phyloP scores from a whole-genome alignment of 2,888 invertebrate species.

The Physocephala rufipes region DNA sequence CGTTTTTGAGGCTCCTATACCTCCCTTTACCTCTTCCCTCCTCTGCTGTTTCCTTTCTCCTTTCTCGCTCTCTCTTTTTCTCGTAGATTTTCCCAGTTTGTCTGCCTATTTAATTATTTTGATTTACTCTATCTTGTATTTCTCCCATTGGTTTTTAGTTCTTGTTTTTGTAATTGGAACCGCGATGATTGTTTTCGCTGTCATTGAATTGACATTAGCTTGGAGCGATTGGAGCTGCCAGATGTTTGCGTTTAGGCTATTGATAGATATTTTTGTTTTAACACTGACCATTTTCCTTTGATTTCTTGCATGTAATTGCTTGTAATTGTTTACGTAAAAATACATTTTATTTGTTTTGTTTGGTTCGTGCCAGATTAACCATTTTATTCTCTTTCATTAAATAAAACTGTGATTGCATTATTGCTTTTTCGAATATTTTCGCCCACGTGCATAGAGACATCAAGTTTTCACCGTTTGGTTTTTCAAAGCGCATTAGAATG shows the following conservation, averaged over 20 bases:
- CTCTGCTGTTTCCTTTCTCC: background rate
- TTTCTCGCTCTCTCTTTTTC: background rate
- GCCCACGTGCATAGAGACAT: no score
- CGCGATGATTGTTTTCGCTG: slow-evolving; percentile 19
- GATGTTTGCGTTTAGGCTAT: slow-evolving; percentile 35
- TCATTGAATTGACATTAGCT: slow-evolving; percentile 8
- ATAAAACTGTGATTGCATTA: no score
- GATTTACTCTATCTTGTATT: background rate
- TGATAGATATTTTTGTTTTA: slow-evolving; percentile 18
- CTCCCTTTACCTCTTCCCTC: no score
- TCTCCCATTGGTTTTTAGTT: slow-evolving; percentile 21
- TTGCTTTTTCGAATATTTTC: background rate
- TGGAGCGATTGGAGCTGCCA: slow-evolving; percentile 40
- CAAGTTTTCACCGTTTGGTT: no score
- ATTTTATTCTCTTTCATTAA: no score
- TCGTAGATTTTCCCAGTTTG: background rate
- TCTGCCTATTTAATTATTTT: background rate
- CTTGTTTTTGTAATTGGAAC: slow-evolving; percentile 33
- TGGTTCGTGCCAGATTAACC: no score
- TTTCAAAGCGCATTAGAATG: no score
- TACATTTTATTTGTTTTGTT: no score
- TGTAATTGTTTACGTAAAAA: no score
- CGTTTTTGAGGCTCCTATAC: no score
- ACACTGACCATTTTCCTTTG: no score
- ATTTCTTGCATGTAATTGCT: background rate